These are phyloP conservation scores for Aradophagus sp. DNA, from an alignment of 1,140 invertebrate genomes.

Conservation along the genomic window DNA sequence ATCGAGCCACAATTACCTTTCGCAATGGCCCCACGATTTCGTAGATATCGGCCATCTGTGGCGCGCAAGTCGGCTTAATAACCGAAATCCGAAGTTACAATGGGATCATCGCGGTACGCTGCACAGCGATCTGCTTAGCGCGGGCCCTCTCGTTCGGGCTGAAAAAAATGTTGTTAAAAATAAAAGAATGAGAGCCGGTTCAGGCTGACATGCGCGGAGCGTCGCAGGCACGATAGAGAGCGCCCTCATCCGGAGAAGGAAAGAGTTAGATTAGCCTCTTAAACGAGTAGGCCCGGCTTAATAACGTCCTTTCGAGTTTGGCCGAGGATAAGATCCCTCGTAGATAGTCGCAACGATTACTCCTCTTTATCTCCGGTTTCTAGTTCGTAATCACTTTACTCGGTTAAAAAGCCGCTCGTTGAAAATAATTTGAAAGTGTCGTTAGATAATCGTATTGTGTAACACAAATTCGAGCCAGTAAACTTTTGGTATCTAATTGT, in stretches of 20 bases:
- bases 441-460: no score
- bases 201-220: constrained; percentile 56
- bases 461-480: no score
- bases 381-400: not conserved
- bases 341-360: constrained; percentile 2
- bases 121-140: constrained; percentile 66
- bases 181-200: constrained; percentile 56
- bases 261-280: constrained; percentile 57
- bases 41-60: constrained; percentile 31
- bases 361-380: not conserved
- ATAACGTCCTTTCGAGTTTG: constrained; percentile 46
- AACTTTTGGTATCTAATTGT: no score
- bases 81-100: constrained; percentile 61
- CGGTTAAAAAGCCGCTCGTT: no score
- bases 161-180: constrained; percentile 48
- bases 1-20: no score
- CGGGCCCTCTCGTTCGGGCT: constrained; percentile 41
- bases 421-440: no score
- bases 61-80: constrained; percentile 46
- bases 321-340: constrained; percentile 13
- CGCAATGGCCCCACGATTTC: no score
- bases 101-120: constrained; percentile 65
- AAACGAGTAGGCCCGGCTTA: constrained; percentile 50
- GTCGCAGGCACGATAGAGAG: constrained; percentile 34
- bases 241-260: constrained; percentile 20